Evolutionary conservation across 2,888 invertebrate genomes (phyloP), one percentile per base, ranked within the genome.

Genomic region (Aelia acuminata): DNA sequence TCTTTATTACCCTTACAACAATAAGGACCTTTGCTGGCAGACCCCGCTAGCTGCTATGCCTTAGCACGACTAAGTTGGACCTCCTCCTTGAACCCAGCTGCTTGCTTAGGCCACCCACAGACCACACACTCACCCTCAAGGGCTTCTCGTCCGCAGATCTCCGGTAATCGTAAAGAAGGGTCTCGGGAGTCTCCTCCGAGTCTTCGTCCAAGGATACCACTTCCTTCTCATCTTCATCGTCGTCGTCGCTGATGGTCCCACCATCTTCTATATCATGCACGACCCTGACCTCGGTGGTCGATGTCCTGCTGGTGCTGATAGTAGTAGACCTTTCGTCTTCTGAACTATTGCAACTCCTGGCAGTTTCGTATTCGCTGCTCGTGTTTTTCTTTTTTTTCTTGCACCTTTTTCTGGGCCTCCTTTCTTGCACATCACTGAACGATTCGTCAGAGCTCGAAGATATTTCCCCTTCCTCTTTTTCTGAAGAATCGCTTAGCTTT

Each of bases 391-490:
- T 70, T 18, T 70, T 31, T 35, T 35, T 80, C 20, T 43, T 43
- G 13, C 80, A 80, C 80, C 5, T 35, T 35, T 31, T 70, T 35
- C 63, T 11, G 7, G 18, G 35, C 31, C 31, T 15, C 3, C 3
- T 63, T 15, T 15, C n/a, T 26, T 26, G 10, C 26, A 15, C 18
- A 1, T 15, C 1, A 18, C 35, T 70, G 18, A 8, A 80, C 3
- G 80, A 80, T 22, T 47, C 80, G 39, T 80, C 80, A n/a, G 39
- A 47, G 13, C 11, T 80, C 0, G 80, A 7, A 1, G 43, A 35
- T 47, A 80, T 3, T 80, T 80, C 80, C 22, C 80, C 80, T n/a
- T 80, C 80, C n/a, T 80, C 80, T n/a, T 13, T 80, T n/a, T 80
- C 80, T 13, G 43, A 35, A 2, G 35, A 80, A 47, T 39, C 80